A percentile compares a stretch with the other conserved stretches of the same genome.
Evolutionary conservation across 2,113 vertebrate species (phyloP).

Genomic region (Pungitius pungitius): DNA sequence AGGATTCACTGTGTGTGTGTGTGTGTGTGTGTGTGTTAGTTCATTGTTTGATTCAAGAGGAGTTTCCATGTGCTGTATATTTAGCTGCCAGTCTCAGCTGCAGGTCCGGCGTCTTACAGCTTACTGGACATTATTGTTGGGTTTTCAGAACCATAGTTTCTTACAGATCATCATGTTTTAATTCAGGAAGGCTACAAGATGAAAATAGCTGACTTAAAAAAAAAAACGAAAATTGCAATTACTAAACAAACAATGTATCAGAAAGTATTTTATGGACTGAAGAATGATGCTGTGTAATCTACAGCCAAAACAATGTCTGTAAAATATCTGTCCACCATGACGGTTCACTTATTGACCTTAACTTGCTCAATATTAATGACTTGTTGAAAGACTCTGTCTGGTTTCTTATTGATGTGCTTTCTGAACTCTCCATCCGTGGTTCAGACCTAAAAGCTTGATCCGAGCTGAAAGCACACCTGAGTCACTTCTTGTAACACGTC

Average conservation of each 20-base stretch:
- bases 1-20: constrained; percentile 19
- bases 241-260: neutral
- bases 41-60: constrained; percentile 63
- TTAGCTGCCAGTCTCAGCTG: constrained; percentile 51
- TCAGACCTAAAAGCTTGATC: constrained; percentile 38
- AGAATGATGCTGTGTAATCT: neutral
- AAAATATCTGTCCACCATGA: neutral
- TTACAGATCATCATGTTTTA: neutral
- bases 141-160: constrained; percentile 8
- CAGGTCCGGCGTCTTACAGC: constrained; percentile 28
- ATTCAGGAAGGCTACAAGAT: neutral
- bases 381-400: constrained; percentile 43
- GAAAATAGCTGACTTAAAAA: constrained; percentile 5
- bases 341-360: constrained; percentile 34
- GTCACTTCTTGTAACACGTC: constrained; percentile 44
- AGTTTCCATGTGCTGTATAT: constrained; percentile 61
- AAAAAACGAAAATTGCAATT: neutral
- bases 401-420: constrained; percentile 43
- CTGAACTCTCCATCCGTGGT: constrained; percentile 53
- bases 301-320: neutral
- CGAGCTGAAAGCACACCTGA: constrained; percentile 57
- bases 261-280: neutral
- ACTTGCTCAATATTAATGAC: constrained; percentile 36
- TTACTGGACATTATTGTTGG: constrained; percentile 26
- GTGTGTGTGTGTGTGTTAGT: constrained; percentile 30